Conservation (phyloP, 2,888 invertebrate genomes). For the Neelides folsomi region DNA sequence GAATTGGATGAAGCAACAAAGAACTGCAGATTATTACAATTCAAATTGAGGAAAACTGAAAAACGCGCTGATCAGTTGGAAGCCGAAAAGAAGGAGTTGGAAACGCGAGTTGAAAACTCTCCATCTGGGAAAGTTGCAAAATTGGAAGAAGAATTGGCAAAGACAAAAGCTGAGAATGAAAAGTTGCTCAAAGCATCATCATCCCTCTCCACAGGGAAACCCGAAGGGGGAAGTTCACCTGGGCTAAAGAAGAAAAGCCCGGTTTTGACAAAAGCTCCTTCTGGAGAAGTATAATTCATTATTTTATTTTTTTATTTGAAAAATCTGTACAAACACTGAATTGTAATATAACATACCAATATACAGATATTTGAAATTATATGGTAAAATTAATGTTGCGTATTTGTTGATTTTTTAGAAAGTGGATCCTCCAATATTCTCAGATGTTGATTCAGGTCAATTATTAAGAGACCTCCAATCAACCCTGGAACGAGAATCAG, state of each 20-base stretch:
- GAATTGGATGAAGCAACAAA: constrained; percentile 94
- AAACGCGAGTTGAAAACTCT: constrained; percentile 37
- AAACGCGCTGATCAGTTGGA: constrained; percentile 74
- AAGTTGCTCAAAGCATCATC: constrained; percentile 63
- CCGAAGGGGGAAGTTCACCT: neutral
- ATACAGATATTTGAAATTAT: no score
- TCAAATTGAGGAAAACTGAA: constrained; percentile 92
- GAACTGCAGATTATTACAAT: constrained; percentile 93
- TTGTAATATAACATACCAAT: no score
- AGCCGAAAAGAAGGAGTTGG: constrained; percentile 59
- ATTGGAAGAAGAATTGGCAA: constrained; percentile 69
- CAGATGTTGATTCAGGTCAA: constrained; percentile 51
- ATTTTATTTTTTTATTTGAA: no score
- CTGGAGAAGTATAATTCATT: constrained; percentile 24
- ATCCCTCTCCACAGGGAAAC: constrained; percentile 38
- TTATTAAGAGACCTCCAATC: constrained; percentile 76
- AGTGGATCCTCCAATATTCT: constrained; percentile 27
- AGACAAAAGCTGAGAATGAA: constrained; percentile 58
- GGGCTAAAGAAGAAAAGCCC: constrained; percentile 29
- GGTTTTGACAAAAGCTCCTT: constrained; percentile 29
- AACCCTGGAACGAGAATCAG: constrained; percentile 82
- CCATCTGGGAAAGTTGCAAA: constrained; percentile 57
- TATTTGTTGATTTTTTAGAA: constrained; percentile 7
- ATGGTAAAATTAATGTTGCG: no score
- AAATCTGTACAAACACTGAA: no score